Conservation (phyloP, 2,888 invertebrate species). For the Melanchra persicariae region DNA sequence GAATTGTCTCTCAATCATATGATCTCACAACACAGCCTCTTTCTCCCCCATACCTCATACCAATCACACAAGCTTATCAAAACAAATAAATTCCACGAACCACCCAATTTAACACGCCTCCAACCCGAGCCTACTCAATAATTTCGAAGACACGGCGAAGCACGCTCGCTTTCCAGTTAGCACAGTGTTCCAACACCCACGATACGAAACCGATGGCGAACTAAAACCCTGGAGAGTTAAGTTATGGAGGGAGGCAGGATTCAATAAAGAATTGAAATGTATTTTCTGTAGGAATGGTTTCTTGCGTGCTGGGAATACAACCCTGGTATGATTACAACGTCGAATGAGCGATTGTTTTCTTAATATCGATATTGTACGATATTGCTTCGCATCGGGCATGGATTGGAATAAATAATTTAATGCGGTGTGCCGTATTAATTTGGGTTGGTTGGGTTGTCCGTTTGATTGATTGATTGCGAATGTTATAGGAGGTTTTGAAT, state of each 20-base stretch:
- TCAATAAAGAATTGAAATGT: conserved; percentile 85
- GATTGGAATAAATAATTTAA: conserved; percentile 64
- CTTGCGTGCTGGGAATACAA: conserved; percentile 77
- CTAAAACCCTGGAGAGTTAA: conserved; percentile 73
- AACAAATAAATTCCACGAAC: conserved; percentile 41
- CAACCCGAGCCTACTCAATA: conserved; percentile 52
- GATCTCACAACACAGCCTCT: neutral
- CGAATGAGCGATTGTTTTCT: conserved; percentile 71
- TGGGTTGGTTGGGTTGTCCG: conserved; percentile 21
- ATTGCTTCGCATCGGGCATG: conserved; percentile 54
- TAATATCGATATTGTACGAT: conserved; percentile 62
- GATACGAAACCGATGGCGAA: conserved; percentile 58
- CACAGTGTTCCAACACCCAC: conserved; percentile 39
- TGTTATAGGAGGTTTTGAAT: conserved; percentile 35
- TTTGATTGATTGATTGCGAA: conserved; percentile 55
- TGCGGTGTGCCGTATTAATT: conserved; percentile 63
- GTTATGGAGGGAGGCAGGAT: conserved; percentile 74
- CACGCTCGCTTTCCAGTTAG: conserved; percentile 47
- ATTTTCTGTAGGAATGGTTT: conserved; percentile 80
- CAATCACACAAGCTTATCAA: conserved; percentile 27
- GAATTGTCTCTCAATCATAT: neutral
- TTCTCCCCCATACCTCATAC: neutral
- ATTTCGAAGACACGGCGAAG: conserved; percentile 48
- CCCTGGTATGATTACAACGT: conserved; percentile 73
- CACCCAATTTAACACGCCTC: conserved; percentile 39